Evolutionary conservation across 2,888 invertebrate genomes (phyloP), one percentile per base, ranked within the genome.

Genomic region (Parapristionchus giblindavisi): DNA sequence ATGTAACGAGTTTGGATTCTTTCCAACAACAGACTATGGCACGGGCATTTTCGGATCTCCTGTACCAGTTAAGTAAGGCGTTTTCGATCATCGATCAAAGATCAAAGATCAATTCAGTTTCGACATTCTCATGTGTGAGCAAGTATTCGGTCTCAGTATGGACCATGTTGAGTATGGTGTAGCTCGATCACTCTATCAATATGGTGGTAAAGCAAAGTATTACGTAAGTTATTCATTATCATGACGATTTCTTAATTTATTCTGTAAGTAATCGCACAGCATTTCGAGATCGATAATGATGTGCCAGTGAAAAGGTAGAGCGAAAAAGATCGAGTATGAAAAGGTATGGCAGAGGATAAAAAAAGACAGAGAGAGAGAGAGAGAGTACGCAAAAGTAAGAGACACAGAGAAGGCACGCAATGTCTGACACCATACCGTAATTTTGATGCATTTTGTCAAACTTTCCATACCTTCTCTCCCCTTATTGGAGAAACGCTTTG

Each of bases 1-100:
- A 0, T 97, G 96, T 88, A 94, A 93, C 0, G 97, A 97, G 89
- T 97, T 96, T 88, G 96, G 96, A 36, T 97, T 93, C 89, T 97
- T 93, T 89, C 96, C 96, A 90, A 93, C 94, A 0, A 94, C 95
- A 0, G 92, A 92, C 77, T 66, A 83, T 0, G 86, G 89, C 71
- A 77, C 78, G 40, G 79, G 80, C 43, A 83, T 84, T 66, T 84
- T 83, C 71, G 84, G 83, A 74, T 78, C 78, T 3, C 76, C 79
- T 14, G 76, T 78, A 2, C 84, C 84, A n/a, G 82, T 83, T 60
- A 83, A 83, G 82, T 84, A 70, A 56, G 77, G 75, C 11, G n/a
- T 32, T n/a, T 61, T 6, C 14, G 40, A 21, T 1, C 24, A 14
- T 40, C 1, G 3, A 14, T 17, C 5, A 8, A 40, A 61, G 21